phyloP scores from a whole-genome alignment of 2,113 vertebrate species.

The Gymnobelideus leadbeateri region DNA sequence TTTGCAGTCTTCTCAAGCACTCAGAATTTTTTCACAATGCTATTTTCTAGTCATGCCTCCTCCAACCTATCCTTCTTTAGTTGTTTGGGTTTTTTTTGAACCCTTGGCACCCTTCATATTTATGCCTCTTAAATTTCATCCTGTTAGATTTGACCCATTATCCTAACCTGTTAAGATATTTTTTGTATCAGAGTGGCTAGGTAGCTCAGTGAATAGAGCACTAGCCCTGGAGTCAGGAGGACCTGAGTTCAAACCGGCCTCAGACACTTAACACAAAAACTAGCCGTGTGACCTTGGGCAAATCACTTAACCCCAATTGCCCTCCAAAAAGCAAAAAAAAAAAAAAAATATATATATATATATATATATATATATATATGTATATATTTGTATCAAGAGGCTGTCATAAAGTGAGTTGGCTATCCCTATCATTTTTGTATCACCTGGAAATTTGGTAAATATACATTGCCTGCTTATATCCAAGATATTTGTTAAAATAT shows the following conservation, averaged over 20 bases:
- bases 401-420: not conserved
- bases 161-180: not conserved
- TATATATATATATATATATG: too few relatives aligned
- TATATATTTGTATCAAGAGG: not conserved
- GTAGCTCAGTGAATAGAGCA: too few relatives aligned
- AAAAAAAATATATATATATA: too few relatives aligned
- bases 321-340: too few relatives aligned
- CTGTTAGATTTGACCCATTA: not conserved
- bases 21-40: not conserved
- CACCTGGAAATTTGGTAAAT: not conserved
- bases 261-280: too few relatives aligned
- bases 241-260: too few relatives aligned
- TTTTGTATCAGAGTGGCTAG: too few relatives aligned
- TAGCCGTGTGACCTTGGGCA: too few relatives aligned
- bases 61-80: not conserved
- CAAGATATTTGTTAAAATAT: not conserved
- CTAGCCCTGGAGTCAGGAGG: too few relatives aligned
- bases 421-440: not conserved
- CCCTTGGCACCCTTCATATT: not conserved
- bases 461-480: not conserved
- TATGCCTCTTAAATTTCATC: not conserved
- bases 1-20: not conserved
- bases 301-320: too few relatives aligned
- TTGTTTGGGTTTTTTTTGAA: not conserved
- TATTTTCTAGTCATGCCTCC: not conserved